A percentile compares a stretch with the other conserved stretches of the same genome.
Evolutionary conservation across 2,113 vertebrate genomes (phyloP).

Genomic region (Pomatorhinus ruficollis): DNA sequence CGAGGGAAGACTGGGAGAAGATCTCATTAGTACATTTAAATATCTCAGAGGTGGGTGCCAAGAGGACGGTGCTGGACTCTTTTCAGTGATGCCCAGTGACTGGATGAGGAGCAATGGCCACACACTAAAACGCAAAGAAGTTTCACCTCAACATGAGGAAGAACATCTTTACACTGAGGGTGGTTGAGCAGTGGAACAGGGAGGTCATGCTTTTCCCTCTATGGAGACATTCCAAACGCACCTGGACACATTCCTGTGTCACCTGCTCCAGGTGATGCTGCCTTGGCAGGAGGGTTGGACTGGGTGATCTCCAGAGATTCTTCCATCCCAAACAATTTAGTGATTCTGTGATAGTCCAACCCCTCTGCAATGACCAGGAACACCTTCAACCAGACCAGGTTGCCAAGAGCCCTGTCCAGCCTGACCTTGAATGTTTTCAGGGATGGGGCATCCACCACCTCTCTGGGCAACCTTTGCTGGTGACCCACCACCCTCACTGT

Average conservation of each 20-base stretch:
- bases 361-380: too few relatives aligned
- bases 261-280: background rate
- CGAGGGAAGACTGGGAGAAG: background rate
- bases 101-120: background rate
- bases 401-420: background rate
- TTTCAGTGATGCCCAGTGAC: rapidly evolving
- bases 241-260: background rate
- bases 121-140: background rate
- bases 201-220: background rate
- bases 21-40: too few relatives aligned
- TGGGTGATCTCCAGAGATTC: background rate
- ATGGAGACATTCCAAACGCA: background rate
- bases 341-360: too few relatives aligned
- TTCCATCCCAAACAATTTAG: background rate
- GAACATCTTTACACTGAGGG: background rate
- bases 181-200: background rate
- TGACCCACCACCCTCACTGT: background rate
- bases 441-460: background rate
- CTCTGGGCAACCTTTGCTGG: background rate
- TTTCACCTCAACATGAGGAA: background rate
- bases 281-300: background rate
- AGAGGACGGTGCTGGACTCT: background rate
- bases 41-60: background rate
- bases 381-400: background rate
- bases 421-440: background rate